Base-by-base conservation (phyloP, 1,140 invertebrate species). In the Platyura marginata region DNA sequence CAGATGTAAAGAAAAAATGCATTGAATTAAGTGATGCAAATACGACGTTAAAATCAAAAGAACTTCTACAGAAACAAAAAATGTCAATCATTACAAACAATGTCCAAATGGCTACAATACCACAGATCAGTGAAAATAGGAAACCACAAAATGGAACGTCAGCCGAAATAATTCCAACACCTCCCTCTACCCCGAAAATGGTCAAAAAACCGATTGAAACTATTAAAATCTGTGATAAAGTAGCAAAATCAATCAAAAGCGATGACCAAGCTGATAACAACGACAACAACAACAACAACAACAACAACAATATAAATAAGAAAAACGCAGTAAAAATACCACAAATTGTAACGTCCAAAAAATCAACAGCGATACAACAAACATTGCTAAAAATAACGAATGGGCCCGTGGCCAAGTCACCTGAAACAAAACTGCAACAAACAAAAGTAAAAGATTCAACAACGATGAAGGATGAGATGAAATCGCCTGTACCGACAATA, bases 401-500 rank as follows among this genome's bases (percentile, higher is more conserved):
- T 49, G 57, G 57, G 57, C 56, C 56, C 44, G 32, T 40, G 47
- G 55, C 57, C 57, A 59, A 59, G 57, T 59, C 57, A 59, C 57
- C 57, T 59, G 57, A 59, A 59, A 37, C 10, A 25, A 42, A 42
- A 42, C 36, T 18, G 36, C 5, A 38, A 18, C 18, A 38, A 18
- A 38, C 25, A 36, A 36, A 10, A n/a, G 34, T 36, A 36, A 18
- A 36, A 36, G 34, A 10, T n/a, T 18, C 16, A 20, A 9, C 36
- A 21, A 9, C 15, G 34, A 36, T 36, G 34, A 36, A 36, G 34
- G 15, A 36, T 9, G 34, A 36, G 9, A 36, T 6, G 6, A 16
- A 36, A 36, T n/a, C n/a, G n/a, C 3, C 20, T n/a, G n/a, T 21
- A 15, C 21, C 20, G 19, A 23, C 21, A 22, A 23, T 13, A 23